These are phyloP conservation scores for Trachemys scripta DNA, from an alignment of 2,113 vertebrate genomes.

Conservation along the genomic window DNA sequence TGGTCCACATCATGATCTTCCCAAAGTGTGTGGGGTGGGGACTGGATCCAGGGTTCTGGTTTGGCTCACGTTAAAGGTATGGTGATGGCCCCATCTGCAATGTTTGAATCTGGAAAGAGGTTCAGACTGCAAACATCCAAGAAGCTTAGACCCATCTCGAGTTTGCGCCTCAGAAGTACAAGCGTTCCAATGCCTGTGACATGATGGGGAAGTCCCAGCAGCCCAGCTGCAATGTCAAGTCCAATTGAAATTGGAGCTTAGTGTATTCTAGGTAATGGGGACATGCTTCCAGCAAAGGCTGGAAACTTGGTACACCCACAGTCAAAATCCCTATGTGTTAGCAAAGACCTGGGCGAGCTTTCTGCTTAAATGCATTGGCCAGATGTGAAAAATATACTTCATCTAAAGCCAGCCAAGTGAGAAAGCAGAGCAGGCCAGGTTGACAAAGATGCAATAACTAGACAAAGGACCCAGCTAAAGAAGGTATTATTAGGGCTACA, in stretches of 20 bases:
- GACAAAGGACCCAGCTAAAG: constrained; percentile 62
- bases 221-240: neutral
- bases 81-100: neutral
- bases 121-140: neutral
- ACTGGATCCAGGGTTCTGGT: neutral
- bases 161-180: neutral
- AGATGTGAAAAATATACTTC: constrained; percentile 17
- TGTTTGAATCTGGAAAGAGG: neutral
- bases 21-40: neutral
- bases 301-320: neutral
- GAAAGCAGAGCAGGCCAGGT: constrained; percentile 45
- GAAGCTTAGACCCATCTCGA: neutral
- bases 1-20: neutral
- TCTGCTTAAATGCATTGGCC: neutral
- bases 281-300: constrained; percentile 32
- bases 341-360: neutral
- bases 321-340: neutral
- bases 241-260: neutral
- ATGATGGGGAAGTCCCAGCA: neutral
- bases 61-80: neutral
- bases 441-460: constrained; percentile 65
- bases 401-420: constrained; percentile 30
- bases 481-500: constrained; percentile 58
- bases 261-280: neutral
- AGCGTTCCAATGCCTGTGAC: neutral